phyloP scores from a whole-genome alignment of 2,113 vertebrate genomes.

The Tragelaphus strepsiceros region DNA sequence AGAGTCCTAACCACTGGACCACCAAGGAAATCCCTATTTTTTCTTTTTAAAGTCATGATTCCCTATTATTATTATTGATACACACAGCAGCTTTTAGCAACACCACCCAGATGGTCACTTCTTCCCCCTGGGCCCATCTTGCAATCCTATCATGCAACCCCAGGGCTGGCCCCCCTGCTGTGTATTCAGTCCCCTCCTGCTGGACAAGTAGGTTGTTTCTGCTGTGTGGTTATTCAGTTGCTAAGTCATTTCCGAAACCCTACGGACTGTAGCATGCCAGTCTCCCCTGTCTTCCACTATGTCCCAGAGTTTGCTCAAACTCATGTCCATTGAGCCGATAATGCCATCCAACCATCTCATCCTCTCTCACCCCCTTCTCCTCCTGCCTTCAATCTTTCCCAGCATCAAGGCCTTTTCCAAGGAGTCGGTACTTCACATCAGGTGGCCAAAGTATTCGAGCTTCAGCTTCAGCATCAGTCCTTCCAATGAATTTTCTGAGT shows the following conservation, averaged over 20 bases:
- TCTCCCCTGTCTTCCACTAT: neutral
- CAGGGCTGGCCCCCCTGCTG: neutral
- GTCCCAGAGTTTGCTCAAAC: neutral
- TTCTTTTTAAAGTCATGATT: neutral
- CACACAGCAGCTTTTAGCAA: neutral
- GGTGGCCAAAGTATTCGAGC: neutral
- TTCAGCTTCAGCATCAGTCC: neutral
- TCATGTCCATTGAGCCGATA: neutral
- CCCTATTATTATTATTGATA: neutral
- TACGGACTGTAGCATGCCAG: neutral
- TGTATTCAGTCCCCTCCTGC: neutral
- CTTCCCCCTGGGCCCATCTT: neutral
- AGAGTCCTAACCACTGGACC: neutral
- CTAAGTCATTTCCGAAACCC: neutral
- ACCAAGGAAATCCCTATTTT: neutral
- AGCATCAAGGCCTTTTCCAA: neutral
- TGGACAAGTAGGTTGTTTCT: neutral
- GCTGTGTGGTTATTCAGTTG: neutral
- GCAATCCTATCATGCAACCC: too few species aligned
- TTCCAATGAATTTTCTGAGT: neutral
- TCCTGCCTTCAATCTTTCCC: neutral
- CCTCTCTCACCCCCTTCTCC: neutral
- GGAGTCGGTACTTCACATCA: neutral
- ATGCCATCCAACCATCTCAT: neutral
- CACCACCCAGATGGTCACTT: neutral